These are phyloP conservation scores for Tachysurus fulvidraco DNA, from an alignment of 2,113 vertebrate species.

Conservation along the genomic window DNA sequence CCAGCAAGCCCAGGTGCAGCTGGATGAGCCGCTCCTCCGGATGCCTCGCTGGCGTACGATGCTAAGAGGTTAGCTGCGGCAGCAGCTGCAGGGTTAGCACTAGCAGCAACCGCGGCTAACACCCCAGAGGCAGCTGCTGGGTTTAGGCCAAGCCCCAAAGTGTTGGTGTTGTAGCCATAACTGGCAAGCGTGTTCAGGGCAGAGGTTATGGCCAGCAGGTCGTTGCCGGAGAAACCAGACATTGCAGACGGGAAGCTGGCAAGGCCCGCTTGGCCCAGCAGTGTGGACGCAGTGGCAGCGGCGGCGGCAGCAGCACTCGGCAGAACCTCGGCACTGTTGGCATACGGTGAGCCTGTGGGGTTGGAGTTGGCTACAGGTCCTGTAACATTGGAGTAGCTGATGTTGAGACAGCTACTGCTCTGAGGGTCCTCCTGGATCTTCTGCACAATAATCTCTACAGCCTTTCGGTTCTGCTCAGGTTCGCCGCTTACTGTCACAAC, in stretches of 20 bases:
- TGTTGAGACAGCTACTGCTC: slow-evolving; percentile 93
- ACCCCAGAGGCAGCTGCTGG: slow-evolving; percentile 86
- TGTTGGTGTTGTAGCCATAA: slow-evolving; percentile 94
- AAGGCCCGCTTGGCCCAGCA: slow-evolving; percentile 83
- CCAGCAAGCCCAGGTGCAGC: slow-evolving; percentile 75
- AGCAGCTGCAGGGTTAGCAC: slow-evolving; percentile 85
- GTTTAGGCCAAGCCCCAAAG: slow-evolving; percentile 86
- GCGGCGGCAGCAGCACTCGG: slow-evolving; percentile 78
- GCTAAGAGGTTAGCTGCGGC: slow-evolving; percentile 88
- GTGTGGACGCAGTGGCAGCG: slow-evolving; percentile 79
- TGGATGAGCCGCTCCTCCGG: slow-evolving; percentile 73
- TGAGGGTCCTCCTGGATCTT: slow-evolving; percentile 94
- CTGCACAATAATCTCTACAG: slow-evolving; percentile 90
- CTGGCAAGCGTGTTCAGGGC: slow-evolving; percentile 93
- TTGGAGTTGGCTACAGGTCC: slow-evolving; percentile 94
- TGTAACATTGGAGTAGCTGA: slow-evolving; percentile 91
- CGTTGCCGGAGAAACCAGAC: slow-evolving; percentile 88
- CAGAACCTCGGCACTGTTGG: slow-evolving; percentile 86
- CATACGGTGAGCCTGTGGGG: slow-evolving; percentile 90
- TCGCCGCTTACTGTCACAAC: slow-evolving; percentile 93
- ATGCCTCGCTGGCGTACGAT: slow-evolving; percentile 86
- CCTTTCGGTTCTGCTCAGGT: slow-evolving; percentile 88
- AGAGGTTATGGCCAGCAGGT: slow-evolving; percentile 89
- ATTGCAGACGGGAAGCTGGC: slow-evolving; percentile 84
- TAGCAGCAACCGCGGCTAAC: slow-evolving; percentile 84